These are phyloP conservation scores for Aradophagus sp. DNA, from an alignment of 1,140 invertebrate genomes.

Conservation along the genomic window DNA sequence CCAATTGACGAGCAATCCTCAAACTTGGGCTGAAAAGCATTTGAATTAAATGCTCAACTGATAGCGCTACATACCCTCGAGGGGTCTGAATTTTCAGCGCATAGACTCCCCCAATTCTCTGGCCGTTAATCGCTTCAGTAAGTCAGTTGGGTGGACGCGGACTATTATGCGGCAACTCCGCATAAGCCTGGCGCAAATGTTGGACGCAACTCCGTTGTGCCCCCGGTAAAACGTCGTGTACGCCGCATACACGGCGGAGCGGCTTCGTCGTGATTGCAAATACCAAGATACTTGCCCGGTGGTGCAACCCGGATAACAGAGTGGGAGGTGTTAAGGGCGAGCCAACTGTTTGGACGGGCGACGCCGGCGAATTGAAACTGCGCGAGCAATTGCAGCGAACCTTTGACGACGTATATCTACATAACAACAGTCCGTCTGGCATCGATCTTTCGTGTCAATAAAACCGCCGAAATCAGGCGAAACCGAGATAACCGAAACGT, in stretches of 20 bases:
- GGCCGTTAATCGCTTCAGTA: conserved; percentile 64
- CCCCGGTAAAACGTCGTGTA: conserved; percentile 61
- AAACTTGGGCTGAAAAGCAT: conserved; percentile 32
- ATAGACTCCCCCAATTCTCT: conserved; percentile 51
- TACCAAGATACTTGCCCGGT: conserved; percentile 53
- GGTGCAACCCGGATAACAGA: conserved; percentile 38
- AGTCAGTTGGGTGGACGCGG: conserved; percentile 62
- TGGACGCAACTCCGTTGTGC: conserved; percentile 61
- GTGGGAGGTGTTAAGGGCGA: conserved; percentile 46
- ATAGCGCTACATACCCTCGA: conserved; percentile 45
- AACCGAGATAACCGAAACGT: conserved; percentile 23
- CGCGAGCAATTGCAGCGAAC: conserved; percentile 30
- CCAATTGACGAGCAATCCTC: conserved; percentile 38
- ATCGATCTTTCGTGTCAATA: conserved; percentile 50
- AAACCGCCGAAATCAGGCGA: conserved; percentile 39
- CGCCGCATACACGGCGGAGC: conserved; percentile 34
- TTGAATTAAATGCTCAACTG: conserved; percentile 51
- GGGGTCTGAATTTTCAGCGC: conserved; percentile 38
- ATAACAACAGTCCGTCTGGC: conserved; percentile 14
- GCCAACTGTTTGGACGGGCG: conserved; percentile 44
- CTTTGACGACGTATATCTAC: conserved; percentile 25
- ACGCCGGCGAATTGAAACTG: conserved; percentile 44
- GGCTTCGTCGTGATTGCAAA: conserved; percentile 65
- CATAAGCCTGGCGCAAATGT: conserved; percentile 61
- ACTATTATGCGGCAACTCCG: conserved; percentile 64